Evolutionary conservation across 2,797 vertebrate genomes (phyloP).

Genomic region (Pitangus sulphuratus): DNA sequence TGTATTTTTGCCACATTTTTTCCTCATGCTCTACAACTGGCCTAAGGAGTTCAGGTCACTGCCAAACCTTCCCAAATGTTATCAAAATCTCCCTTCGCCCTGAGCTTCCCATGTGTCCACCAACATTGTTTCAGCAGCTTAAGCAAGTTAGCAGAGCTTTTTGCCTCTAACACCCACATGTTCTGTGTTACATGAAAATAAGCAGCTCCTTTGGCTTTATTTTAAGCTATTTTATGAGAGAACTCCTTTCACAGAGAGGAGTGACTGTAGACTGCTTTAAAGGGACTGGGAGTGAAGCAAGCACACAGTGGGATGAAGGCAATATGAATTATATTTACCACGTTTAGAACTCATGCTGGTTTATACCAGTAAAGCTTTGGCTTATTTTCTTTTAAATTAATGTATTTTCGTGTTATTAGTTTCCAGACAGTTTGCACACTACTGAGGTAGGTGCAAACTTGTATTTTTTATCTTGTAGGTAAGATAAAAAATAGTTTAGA

Average conservation of each 20-base stretch:
- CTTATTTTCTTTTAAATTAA: not conserved
- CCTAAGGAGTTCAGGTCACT: rapidly evolving
- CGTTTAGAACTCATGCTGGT: not conserved
- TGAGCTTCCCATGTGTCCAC: not conserved
- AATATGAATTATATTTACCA: slow-evolving; percentile 4
- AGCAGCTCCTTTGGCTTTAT: not conserved
- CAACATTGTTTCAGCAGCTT: not conserved
- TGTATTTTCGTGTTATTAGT: not conserved
- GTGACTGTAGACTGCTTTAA: not conserved
- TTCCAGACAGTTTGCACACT: not conserved
- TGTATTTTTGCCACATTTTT: not conserved
- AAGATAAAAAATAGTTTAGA: not conserved
- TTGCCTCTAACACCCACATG: not conserved
- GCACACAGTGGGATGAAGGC: not conserved
- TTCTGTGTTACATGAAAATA: slow-evolving; percentile 1
- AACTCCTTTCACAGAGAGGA: not conserved
- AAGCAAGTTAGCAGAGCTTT: not conserved
- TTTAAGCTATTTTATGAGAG: not conserved
- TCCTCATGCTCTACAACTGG: not conserved
- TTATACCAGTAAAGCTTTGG: not conserved
- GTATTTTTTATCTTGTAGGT: too few relatives aligned
- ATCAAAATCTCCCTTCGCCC: not conserved
- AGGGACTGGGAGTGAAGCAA: not conserved
- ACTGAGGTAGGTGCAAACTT: too few relatives aligned
- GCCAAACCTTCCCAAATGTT: not conserved